Conservation (phyloP, 2,113 vertebrate species). For the Lanius ludovicianus region DNA sequence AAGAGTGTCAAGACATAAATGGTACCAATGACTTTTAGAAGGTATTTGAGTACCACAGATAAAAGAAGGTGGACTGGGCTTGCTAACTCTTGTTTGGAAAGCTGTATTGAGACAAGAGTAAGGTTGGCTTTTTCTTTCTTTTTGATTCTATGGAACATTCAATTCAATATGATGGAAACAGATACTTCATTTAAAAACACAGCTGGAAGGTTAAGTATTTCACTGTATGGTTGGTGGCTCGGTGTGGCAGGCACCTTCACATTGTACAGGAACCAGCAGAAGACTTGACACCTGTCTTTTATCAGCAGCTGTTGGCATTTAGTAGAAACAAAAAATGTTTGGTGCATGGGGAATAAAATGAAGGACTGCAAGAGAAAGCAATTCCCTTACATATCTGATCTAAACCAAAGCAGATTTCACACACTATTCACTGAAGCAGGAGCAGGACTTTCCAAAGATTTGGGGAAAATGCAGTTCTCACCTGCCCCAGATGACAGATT, state of each 20-base stretch:
- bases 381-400: neutral
- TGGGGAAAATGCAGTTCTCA: neutral
- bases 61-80: neutral
- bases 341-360: neutral
- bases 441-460: neutral
- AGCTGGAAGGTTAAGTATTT: neutral
- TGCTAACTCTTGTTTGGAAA: conserved; percentile 49
- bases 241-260: neutral
- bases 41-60: conserved; percentile 1
- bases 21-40: conserved; percentile 6
- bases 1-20: conserved; percentile 17
- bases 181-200: neutral
- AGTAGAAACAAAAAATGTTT: neutral
- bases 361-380: neutral
- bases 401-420: neutral
- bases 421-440: neutral
- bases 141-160: neutral
- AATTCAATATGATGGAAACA: neutral
- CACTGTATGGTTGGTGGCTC: neutral
- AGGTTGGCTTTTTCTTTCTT: neutral
- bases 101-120: conserved; percentile 29
- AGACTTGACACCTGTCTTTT: neutral
- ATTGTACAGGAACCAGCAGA: neutral
- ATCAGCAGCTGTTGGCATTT: neutral
- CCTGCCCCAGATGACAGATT: neutral